Evolutionary conservation across 1,140 invertebrate genomes (phyloP).

Genomic region (Gyrodactylus salaris): DNA sequence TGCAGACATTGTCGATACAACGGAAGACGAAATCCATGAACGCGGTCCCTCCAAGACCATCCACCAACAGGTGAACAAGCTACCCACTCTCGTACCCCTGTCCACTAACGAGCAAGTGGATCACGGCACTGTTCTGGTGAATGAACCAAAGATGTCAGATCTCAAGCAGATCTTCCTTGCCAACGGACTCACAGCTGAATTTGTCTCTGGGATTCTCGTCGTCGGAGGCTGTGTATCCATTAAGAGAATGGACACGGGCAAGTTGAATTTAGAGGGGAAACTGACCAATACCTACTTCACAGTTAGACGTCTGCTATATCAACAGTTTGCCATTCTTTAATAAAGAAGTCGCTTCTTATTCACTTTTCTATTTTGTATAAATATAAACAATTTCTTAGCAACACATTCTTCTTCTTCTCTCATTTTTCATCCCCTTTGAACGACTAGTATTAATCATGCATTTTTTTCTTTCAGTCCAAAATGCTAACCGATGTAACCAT

Average conservation of each 20-base stretch:
- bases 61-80: constrained; percentile 1
- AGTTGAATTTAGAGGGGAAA: constrained; percentile 61
- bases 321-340: constrained; percentile 81
- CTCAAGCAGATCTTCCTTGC: constrained; percentile 69
- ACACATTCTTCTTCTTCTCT: neutral
- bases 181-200: constrained; percentile 57
- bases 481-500: neutral
- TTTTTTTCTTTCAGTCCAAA: neutral
- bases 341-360: neutral
- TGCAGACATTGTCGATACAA: neutral
- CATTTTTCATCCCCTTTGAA: neutral
- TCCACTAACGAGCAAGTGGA: constrained; percentile 16
- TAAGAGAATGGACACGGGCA: constrained; percentile 50
- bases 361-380: neutral
- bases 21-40: neutral
- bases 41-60: constrained; percentile 4
- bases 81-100: neutral
- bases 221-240: constrained; percentile 67
- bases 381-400: neutral
- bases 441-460: neutral
- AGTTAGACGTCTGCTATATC: constrained; percentile 60
- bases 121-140: constrained; percentile 61
- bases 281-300: constrained; percentile 73
- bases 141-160: constrained; percentile 71
- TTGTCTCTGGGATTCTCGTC: constrained; percentile 62